Conservation (phyloP, 1,140 invertebrate genomes). For the Heliconius hermathena region DNA sequence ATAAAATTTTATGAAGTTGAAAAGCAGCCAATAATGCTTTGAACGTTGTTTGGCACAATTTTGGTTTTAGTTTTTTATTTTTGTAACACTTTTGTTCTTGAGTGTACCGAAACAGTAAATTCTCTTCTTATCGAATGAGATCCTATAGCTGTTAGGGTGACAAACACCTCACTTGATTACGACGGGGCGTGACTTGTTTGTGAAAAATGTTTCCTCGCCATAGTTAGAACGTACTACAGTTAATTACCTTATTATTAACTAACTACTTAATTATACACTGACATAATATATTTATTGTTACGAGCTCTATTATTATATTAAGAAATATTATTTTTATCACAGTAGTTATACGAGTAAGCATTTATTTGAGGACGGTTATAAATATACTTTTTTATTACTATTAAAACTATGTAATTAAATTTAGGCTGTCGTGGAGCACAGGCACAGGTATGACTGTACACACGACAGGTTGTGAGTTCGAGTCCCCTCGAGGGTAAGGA, state of each 20-base stretch:
- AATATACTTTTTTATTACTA: too few species aligned
- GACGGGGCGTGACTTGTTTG: conserved; percentile 55
- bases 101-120: conserved; percentile 45
- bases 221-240: conserved; percentile 36
- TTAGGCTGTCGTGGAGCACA: too few species aligned
- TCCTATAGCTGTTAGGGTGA: conserved; percentile 59
- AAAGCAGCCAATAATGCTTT: conserved; percentile 36
- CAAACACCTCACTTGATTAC: conserved; percentile 68
- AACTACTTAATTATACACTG: conserved; percentile 2
- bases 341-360: too few species aligned
- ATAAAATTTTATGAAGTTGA: conserved; percentile 44
- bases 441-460: too few species aligned
- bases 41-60: conserved; percentile 24
- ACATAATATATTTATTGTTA: neutral
- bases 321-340: neutral
- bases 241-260: conserved; percentile 36
- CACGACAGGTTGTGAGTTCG: too few species aligned
- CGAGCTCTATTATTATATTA: neutral
- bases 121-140: conserved; percentile 61
- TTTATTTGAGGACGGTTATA: too few species aligned
- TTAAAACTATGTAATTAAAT: too few species aligned
- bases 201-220: conserved; percentile 54
- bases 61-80: conserved; percentile 21
- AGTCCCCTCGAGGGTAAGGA: too few species aligned
- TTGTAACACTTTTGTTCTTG: conserved; percentile 18